Evolutionary conservation across 2,113 vertebrate genomes (phyloP).

Genomic region (Shinisaurus crocodilurus): DNA sequence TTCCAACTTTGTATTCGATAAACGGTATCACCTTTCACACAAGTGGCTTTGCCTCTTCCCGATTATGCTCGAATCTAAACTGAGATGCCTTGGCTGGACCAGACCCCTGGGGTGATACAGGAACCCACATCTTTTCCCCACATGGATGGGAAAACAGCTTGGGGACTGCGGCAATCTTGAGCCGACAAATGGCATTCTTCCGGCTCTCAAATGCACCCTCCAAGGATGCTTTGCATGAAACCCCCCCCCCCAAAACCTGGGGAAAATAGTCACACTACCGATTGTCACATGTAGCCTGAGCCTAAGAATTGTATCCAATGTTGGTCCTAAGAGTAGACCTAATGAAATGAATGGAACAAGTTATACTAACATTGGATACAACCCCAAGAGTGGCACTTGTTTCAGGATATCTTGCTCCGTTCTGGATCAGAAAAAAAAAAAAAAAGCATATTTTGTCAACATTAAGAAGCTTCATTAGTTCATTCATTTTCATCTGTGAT

Average conservation of each 20-base stretch:
- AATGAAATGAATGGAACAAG: too few relatives aligned
- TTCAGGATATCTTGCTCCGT: not conserved
- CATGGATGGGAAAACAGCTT: not conserved
- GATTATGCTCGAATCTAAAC: too few relatives aligned
- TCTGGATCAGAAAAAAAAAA: not conserved
- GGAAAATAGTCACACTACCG: not conserved
- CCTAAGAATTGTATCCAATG: not conserved
- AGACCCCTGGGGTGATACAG: too few relatives aligned
- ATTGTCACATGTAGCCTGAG: not conserved
- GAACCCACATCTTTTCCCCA: not conserved
- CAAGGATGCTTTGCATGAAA: not conserved
- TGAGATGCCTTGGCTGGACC: too few relatives aligned
- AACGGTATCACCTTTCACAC: too few relatives aligned
- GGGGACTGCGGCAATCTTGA: not conserved
- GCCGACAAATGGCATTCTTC: not conserved
- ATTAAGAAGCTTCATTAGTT: constrained; percentile 41
- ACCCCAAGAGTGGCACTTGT: not conserved
- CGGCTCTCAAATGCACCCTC: too few relatives aligned
- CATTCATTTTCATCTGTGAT: constrained; percentile 28
- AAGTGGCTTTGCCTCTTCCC: too few relatives aligned
- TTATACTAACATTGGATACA: too few relatives aligned
- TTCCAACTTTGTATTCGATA: too few relatives aligned
- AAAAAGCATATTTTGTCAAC: constrained; percentile 34
- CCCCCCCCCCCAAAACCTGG: not conserved
- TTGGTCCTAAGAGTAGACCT: too few relatives aligned